Conservation (phyloP, 2,113 vertebrate species). For the Rynchops niger region DNA sequence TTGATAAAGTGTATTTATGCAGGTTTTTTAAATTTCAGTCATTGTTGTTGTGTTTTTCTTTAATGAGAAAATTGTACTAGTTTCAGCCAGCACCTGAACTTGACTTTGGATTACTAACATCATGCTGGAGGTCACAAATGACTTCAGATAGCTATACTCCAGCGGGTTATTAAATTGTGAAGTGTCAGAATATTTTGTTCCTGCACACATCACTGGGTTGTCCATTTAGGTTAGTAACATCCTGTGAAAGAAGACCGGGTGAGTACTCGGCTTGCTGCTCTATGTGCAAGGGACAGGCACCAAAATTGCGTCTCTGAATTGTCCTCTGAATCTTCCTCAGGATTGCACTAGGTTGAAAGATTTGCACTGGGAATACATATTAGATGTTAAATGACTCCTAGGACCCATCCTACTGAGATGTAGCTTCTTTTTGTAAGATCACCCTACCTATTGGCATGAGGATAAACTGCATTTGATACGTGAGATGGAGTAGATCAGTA, state of each 20-base stretch:
- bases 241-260: neutral
- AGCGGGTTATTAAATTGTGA: slow-evolving; percentile 37
- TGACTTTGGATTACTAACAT: neutral
- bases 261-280: neutral
- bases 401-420: neutral
- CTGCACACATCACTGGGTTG: neutral
- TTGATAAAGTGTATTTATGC: neutral
- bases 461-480: neutral
- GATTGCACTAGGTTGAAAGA: neutral
- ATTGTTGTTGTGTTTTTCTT: neutral
- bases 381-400: slow-evolving; percentile 7
- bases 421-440: neutral
- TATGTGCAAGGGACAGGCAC: neutral
- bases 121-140: neutral
- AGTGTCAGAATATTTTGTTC: slow-evolving; percentile 1
- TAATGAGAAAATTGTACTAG: neutral
- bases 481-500: neutral
- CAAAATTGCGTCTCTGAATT: neutral
- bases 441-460: neutral
- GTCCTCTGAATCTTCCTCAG: neutral
- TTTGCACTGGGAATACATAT: neutral
- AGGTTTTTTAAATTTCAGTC: neutral
- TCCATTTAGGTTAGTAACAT: neutral
- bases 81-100: neutral
- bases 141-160: neutral